phyloP scores from a whole-genome alignment of 2,113 vertebrate species.

The Xiphorhynchus elegans region DNA sequence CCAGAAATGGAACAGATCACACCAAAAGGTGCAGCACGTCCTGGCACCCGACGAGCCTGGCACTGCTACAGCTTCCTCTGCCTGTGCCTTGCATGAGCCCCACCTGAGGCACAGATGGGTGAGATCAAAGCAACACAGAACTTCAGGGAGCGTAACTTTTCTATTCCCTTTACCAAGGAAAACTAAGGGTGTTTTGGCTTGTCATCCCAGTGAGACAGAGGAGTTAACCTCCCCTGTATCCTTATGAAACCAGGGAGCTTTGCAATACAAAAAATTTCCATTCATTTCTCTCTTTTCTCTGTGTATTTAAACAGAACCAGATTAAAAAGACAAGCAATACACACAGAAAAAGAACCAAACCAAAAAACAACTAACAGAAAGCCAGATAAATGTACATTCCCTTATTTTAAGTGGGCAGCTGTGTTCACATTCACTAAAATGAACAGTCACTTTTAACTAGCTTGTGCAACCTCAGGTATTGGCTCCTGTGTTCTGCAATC shows the following conservation, averaged over 20 bases:
- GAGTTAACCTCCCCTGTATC: neutral
- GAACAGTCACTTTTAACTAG: neutral
- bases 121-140: neutral
- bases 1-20: neutral
- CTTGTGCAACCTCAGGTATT: neutral
- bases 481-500: neutral
- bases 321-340: neutral
- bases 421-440: neutral
- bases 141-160: neutral
- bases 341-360: neutral
- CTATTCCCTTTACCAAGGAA: neutral
- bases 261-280: neutral
- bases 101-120: neutral
- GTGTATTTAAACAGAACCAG: neutral
- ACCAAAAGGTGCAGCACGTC: constrained; percentile 32
- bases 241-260: neutral
- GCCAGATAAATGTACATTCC: neutral
- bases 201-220: neutral
- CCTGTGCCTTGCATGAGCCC: neutral
- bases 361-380: neutral
- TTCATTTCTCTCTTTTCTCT: neutral
- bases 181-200: neutral
- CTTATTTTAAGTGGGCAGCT: neutral
- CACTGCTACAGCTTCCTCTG: neutral
- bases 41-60: neutral